A percentile compares a stretch with the other conserved stretches of the same genome.
These are phyloP conservation scores for Drosophila nr. medialis DNA, from an alignment of 2,888 invertebrate species.

Conservation along the genomic window DNA sequence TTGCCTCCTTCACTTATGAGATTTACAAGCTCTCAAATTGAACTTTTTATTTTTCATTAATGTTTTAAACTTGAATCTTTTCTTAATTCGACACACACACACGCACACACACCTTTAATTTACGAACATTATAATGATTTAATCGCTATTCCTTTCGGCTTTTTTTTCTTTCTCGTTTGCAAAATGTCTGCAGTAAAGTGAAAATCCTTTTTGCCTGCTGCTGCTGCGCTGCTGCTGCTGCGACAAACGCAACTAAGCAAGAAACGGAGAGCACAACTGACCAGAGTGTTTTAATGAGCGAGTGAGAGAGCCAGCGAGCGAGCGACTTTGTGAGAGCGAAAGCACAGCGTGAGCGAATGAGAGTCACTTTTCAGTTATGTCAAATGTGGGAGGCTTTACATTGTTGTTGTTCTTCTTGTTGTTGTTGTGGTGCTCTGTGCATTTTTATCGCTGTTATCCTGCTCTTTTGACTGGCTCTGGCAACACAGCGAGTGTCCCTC, in stretches of 20 bases:
- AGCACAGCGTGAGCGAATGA: constrained; percentile 23
- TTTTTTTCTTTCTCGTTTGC: constrained; percentile 2
- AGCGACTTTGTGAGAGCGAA: constrained; percentile 12
- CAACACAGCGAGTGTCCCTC: constrained; percentile 15
- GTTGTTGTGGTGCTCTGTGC: constrained; percentile 36
- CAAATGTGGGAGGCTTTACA: constrained; percentile 67
- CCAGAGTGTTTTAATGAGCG: constrained; percentile 31
- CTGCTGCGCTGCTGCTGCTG: constrained; percentile 50
- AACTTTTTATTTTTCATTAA: constrained; percentile 2
- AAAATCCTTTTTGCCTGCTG: constrained; percentile 54
- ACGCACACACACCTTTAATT: constrained; percentile 29
- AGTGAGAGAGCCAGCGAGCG: constrained; percentile 6
- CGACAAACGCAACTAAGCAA: constrained; percentile 60
- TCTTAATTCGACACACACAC: constrained; percentile 8
- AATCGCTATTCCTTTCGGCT: constrained; percentile 1
- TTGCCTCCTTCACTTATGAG: constrained; percentile 2
- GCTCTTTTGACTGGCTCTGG: constrained; percentile 38
- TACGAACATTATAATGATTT: constrained; percentile 29
- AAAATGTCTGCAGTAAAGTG: constrained; percentile 52
- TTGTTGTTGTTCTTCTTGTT: constrained; percentile 42
- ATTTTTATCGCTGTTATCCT: constrained; percentile 52
- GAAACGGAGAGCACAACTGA: constrained; percentile 51
- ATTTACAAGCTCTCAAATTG: constrained; percentile 18
- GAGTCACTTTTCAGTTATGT: constrained; percentile 29
- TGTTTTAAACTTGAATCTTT: neutral